phyloP scores from a whole-genome alignment of 2,797 vertebrate species.

The Mallotus villosus region DNA sequence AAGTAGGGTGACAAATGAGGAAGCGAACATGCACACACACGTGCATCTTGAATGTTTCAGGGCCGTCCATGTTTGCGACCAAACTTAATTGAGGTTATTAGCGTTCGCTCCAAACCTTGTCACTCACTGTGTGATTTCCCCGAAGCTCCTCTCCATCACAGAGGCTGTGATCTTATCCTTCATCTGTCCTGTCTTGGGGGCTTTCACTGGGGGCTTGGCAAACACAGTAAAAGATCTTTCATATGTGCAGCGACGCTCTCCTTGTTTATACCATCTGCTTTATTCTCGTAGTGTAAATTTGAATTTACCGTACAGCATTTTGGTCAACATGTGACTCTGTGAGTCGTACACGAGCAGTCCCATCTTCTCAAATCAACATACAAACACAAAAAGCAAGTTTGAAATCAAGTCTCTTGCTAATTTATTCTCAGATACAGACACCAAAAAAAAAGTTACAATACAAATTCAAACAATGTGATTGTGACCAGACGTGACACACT shows the following conservation, averaged over 20 bases:
- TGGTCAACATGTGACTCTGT: too few species aligned
- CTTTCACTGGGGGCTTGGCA: slow-evolving; percentile 81
- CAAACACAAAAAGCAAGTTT: slow-evolving; percentile 24
- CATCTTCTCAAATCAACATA: neutral
- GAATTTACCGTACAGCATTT: too few species aligned
- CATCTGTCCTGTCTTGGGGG: slow-evolving; percentile 76
- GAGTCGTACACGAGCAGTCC: too few species aligned
- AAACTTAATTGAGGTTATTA: too few species aligned
- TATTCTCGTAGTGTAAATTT: too few species aligned
- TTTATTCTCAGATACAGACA: slow-evolving; percentile 76
- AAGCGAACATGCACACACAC: slow-evolving; percentile 1
- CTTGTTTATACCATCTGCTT: too few species aligned
- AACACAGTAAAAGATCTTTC: slow-evolving; percentile 88
- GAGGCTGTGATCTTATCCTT: slow-evolving; percentile 89
- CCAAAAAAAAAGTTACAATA: slow-evolving; percentile 69
- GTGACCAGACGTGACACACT: slow-evolving; percentile 43
- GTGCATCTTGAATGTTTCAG: neutral
- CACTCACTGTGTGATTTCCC: slow-evolving; percentile 82
- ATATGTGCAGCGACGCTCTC: too few species aligned
- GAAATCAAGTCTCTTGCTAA: slow-evolving; percentile 62
- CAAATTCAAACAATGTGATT: slow-evolving; percentile 56
- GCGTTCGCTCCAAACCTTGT: too few species aligned
- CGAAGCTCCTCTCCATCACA: slow-evolving; percentile 82
- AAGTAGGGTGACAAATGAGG: neutral
- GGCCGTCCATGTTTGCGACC: too few species aligned